These are phyloP conservation scores for Pseudococcus longispinus DNA, from an alignment of 2,888 invertebrate species.

Conservation along the genomic window DNA sequence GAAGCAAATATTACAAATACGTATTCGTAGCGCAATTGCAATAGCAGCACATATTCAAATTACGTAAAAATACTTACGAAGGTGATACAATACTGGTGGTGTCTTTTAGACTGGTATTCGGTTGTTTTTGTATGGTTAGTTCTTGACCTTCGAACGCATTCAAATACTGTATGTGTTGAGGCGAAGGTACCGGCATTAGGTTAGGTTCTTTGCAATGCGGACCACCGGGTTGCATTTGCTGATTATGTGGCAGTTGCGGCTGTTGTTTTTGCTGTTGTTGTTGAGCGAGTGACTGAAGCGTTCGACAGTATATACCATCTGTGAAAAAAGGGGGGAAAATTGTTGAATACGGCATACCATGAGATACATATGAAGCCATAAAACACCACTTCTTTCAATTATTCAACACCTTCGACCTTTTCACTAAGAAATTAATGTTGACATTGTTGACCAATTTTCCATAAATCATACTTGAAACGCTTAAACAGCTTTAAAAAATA, in stretches of 20 bases:
- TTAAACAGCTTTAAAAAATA: no score
- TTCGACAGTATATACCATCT: slow-evolving; percentile 72
- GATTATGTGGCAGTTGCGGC: slow-evolving; percentile 61
- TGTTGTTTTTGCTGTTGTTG: slow-evolving; percentile 66
- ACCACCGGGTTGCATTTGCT: slow-evolving; percentile 61
- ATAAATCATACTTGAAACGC: no score
- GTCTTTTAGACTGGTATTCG: slow-evolving; percentile 86
- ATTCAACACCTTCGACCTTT: no score
- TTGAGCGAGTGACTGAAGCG: slow-evolving; percentile 64
- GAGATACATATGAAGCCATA: no score
- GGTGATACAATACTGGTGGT: slow-evolving; percentile 73
- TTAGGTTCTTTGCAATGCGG: slow-evolving; percentile 79
- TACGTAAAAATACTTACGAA: slow-evolving; percentile 68
- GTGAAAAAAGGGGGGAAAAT: slow-evolving; percentile 59
- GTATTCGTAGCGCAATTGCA: neutral
- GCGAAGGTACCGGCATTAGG: slow-evolving; percentile 94
- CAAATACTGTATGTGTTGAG: slow-evolving; percentile 94
- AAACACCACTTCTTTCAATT: no score
- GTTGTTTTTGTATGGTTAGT: slow-evolving; percentile 93
- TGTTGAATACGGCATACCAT: no score
- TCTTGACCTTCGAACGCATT: slow-evolving; percentile 97
- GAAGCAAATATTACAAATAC: neutral
- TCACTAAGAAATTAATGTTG: no score
- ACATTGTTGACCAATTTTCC: no score
- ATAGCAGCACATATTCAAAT: neutral